Base-by-base conservation (phyloP, 2,888 invertebrate species). In the Atrina japonica region DNA sequence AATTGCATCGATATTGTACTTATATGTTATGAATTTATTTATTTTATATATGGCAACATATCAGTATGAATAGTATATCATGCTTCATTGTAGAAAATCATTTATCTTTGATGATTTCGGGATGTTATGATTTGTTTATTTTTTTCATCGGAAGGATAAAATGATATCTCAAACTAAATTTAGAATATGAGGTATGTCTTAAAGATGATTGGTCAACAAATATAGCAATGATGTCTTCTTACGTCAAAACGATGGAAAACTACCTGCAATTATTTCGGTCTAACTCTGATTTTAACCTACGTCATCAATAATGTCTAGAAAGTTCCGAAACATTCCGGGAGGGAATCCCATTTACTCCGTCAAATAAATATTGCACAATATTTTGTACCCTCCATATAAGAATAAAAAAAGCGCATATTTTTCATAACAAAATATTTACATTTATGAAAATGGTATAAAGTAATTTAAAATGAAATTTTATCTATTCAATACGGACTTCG, bases 181-280 rank as follows among this genome's bases (percentile, higher is more conserved):
- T 76, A 78, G 75, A 3, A 72, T 65, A 78, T 78, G 74, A 65
- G 67, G 68, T 76, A 74, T 76, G 74, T 72, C 66, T 35, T 21
- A 3, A 21, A 1, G n/a, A n/a, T 55, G 55, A 55, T 30, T 55
- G 55, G 55, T 3, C 14, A 55, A 11, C 30, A 55, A 35, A 35
- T 55, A 30, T 55, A 55, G 55, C 14, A 35, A 30, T 55, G 35
- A 55, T 40, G 55, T 55, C 35, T 27, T 30, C 30, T 40, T 27
- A 30, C 18, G 18, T 55, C 47, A 35, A 18, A 21, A 18, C 16
- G 30, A 30, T 55, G 55, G 55, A 55, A 55, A 35, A 55, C 40
- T 40, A 30, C 55, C 55, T 30, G 14, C 14, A 21, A 9, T 35
- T 2, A 23, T 55, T 35, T 35, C 35, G 35, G 35, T 5, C 11